Base-by-base conservation (phyloP, 1,140 invertebrate genomes). In the Lycorma delicatula region DNA sequence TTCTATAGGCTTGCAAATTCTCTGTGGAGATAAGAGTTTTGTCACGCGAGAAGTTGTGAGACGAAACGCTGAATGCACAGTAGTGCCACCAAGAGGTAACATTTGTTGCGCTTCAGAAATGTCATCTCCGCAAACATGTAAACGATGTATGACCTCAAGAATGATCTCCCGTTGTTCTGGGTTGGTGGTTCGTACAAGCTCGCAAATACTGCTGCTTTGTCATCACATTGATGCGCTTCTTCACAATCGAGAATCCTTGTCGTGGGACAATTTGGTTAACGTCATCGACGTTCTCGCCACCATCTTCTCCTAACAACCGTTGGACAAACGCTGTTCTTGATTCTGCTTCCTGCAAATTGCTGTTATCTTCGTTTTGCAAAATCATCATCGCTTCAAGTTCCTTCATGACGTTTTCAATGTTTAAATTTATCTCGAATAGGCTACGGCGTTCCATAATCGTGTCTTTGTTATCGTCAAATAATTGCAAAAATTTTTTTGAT, bases 381-480 rank as follows among this genome's bases (percentile, higher is more conserved):
- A 41, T 41, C 38, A 41, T 41, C 38, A 41, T 41, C 20, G 38
- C 38, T 41, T 41, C 38, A 16, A 41, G 38, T 12, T 41, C 68
- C 49, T 63, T 47, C 57, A 65, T 65, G n/a, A 65, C 61, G n/a
- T 62, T 66, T 54, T 69, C 66, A 51, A 68, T 67, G 58, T 61
- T 61, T 7, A 68, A 38, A 65, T 68, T 65, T 1, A 38, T 55
- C 53, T 68, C 63, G 56, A 63, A 68, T 52, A 60, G 58, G 5
- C 31, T 61, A 49, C 60, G 61, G 56, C 65, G 64, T 64, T 68
- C 66, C 63, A 68, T 65, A 20, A 69, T 69, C 16, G 48, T 55
- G 16, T 67, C 65, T 62, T 68, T 63, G 51, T 69, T 69, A 20
- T 67, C 64, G 9, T 71, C 53, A 49, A 64, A 70, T 59, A 68